A percentile compares a stretch with the other conserved stretches of the same genome.
Conservation (phyloP, 2,888 invertebrate species). For the Drosophila kokeensis region DNA sequence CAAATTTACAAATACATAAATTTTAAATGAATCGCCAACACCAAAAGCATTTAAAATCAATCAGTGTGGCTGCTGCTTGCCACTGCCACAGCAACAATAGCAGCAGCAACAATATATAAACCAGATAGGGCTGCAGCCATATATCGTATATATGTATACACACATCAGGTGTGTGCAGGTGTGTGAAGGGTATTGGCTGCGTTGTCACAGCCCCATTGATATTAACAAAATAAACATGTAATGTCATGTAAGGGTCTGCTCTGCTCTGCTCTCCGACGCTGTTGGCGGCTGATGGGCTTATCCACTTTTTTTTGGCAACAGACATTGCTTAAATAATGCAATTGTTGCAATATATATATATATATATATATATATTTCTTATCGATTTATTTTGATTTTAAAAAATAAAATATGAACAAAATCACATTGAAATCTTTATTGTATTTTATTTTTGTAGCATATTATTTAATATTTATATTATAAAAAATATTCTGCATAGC, state of each 20-base stretch:
- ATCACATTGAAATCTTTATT: neutral
- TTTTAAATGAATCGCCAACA: conserved; percentile 76
- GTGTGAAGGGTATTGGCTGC: conserved; percentile 10
- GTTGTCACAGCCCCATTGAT: conserved; percentile 36
- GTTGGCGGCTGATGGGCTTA: conserved; percentile 4
- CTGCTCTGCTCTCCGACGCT: conserved; percentile 6
- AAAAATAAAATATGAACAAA: neutral
- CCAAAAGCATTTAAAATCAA: conserved; percentile 79
- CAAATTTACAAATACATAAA: conserved; percentile 79
- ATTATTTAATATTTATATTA: neutral
- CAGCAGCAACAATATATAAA: conserved; percentile 9
- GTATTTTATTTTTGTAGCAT: neutral
- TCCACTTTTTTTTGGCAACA: conserved; percentile 20
- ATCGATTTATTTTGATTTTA: neutral
- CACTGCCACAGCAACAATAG: conserved; percentile 17
- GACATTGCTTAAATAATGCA: conserved; percentile 37
- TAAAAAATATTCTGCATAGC: neutral
- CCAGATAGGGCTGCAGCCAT: conserved; percentile 4
- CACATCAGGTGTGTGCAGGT: conserved; percentile 15
- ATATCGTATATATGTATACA: neutral
- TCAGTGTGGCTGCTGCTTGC: conserved; percentile 57
- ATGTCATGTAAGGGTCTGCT: conserved; percentile 13
- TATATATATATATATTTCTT: neutral
- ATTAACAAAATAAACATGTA: conserved; percentile 57
- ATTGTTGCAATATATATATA: neutral